phyloP scores from a whole-genome alignment of 64 coral and sea anemone genomes.

The Pocillopora damicornis region DNA sequence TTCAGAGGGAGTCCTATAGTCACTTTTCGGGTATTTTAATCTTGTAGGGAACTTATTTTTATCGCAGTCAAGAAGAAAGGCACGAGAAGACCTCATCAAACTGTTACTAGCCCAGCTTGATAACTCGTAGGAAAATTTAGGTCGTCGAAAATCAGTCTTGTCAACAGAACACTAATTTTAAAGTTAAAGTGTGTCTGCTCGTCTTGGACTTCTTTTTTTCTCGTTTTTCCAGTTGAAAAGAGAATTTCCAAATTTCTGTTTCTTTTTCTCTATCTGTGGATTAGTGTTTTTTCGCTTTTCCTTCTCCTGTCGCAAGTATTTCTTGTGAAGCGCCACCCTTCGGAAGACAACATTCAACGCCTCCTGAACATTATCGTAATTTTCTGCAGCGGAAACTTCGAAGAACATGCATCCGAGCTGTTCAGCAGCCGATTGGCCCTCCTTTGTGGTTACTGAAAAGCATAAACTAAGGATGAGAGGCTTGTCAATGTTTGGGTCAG shows the following conservation, averaged over 20 bases:
- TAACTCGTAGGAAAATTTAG: too few relatives aligned
- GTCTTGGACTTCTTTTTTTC: constrained; percentile 46
- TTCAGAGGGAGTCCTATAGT: too few relatives aligned
- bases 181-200: constrained; percentile 13
- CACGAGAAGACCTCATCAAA: too few relatives aligned
- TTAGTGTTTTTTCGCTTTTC: constrained; percentile 66
- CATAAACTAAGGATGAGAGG: background rate
- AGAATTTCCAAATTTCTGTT: constrained; percentile 88
- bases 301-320: constrained; percentile 58
- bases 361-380: constrained; percentile 85
- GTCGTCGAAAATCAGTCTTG: too few relatives aligned
- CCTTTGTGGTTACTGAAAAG: constrained; percentile 72
- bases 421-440: constrained; percentile 80
- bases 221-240: constrained; percentile 89
- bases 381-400: constrained; percentile 92
- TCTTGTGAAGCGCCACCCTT: constrained; percentile 78
- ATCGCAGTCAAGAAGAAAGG: too few relatives aligned
- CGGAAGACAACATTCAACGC: constrained; percentile 85
- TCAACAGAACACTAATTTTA: background rate
- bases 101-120: too few relatives aligned
- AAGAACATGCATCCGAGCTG: constrained; percentile 97
- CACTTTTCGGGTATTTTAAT: too few relatives aligned
- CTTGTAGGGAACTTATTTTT: too few relatives aligned
- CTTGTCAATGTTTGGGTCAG: background rate
- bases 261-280: constrained; percentile 58